Conservation (phyloP, 2,888 invertebrate species). For the Tetragonula carbonaria region DNA sequence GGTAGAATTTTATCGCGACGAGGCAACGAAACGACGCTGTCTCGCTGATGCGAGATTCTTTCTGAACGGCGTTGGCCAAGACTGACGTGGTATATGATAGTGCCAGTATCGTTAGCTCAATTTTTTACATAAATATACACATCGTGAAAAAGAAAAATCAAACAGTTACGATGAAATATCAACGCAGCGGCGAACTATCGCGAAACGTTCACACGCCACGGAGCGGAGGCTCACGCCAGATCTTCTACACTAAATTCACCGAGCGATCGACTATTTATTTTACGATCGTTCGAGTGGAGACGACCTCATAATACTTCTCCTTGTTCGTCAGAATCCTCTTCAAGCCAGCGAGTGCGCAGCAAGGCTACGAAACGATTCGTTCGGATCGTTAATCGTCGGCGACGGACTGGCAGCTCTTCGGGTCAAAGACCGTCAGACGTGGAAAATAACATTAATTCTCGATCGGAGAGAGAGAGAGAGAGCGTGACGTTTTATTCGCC, state of each 20-base stretch:
- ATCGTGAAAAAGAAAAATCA: too few species aligned
- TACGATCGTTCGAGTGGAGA: slow-evolving; percentile 33
- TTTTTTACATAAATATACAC: too few species aligned
- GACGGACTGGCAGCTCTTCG: too few species aligned
- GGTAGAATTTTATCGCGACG: background rate
- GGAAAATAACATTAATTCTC: slow-evolving; percentile 34
- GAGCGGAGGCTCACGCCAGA: background rate
- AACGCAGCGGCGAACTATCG: too few species aligned
- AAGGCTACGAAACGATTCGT: background rate
- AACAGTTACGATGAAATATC: too few species aligned
- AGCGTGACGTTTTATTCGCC: background rate
- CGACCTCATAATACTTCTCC: slow-evolving; percentile 12
- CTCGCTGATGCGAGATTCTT: background rate
- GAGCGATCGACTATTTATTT: slow-evolving; percentile 25
- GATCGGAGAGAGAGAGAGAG: slow-evolving; percentile 19
- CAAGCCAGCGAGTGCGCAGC: background rate
- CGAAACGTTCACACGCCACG: background rate
- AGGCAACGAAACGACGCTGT: background rate
- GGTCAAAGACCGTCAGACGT: slow-evolving; percentile 10
- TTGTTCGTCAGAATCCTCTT: slow-evolving; percentile 22
- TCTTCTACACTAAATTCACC: background rate
- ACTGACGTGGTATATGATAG: too few species aligned
- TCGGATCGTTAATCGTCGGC: slow-evolving; percentile 22
- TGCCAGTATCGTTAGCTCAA: too few species aligned
- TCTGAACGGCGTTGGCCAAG: background rate